Conservation (phyloP, 2,113 vertebrate genomes). For the Asarcornis scutulata region DNA sequence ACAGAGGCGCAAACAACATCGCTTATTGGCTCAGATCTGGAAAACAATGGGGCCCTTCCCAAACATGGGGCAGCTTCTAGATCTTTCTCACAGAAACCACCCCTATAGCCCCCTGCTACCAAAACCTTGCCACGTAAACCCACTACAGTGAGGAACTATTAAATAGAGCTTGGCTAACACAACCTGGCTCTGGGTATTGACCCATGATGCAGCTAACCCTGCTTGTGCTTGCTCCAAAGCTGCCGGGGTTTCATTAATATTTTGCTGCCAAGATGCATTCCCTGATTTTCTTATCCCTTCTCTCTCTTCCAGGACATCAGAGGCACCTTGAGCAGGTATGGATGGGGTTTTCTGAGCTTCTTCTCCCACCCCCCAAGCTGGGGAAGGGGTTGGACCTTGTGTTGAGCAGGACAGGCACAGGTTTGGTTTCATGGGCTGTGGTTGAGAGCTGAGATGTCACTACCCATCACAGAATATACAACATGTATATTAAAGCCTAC, state of each 20-base stretch:
- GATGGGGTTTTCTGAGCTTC: not conserved
- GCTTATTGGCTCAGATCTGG: too few relatives aligned
- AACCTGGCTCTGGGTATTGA: not conserved
- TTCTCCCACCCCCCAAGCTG: not conserved
- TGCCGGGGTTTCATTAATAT: not conserved
- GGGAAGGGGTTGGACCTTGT: not conserved
- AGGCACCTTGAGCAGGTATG: conserved; percentile 1
- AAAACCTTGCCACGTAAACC: too few relatives aligned
- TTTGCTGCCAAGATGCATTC: rapidly evolving
- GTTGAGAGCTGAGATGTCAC: not conserved
- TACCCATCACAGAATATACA: rapidly evolving
- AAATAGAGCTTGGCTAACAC: rapidly evolving
- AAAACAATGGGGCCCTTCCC: too few relatives aligned
- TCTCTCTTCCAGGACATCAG: conserved; percentile 20
- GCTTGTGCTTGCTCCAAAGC: not conserved
- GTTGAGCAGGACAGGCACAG: not conserved
- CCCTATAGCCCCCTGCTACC: too few relatives aligned
- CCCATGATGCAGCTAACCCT: not conserved
- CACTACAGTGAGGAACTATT: not conserved
- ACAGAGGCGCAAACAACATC: too few relatives aligned
- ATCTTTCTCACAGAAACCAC: too few relatives aligned
- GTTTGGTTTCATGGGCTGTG: not conserved
- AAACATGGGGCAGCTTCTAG: too few relatives aligned
- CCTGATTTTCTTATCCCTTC: not conserved
- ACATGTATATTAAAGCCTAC: not conserved